These are phyloP conservation scores for Sebastes hopkinsi DNA, from an alignment of 2,797 vertebrate genomes.

Conservation along the genomic window DNA sequence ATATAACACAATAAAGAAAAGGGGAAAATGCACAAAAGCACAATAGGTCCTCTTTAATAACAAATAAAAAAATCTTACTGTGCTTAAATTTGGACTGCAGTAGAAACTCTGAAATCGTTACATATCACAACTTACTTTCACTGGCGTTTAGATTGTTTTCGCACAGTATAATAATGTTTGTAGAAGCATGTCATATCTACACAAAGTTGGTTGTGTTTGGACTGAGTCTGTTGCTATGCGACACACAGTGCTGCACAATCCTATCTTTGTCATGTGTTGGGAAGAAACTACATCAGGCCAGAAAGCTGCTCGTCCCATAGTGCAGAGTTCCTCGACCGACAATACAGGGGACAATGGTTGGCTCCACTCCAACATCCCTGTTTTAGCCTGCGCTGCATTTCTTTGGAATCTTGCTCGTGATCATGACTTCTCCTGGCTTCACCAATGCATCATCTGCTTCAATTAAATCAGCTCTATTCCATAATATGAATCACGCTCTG, in stretches of 20 bases:
- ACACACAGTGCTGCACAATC: constrained; percentile 35
- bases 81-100: neutral
- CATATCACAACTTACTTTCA: neutral
- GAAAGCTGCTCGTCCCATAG: constrained; percentile 29
- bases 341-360: constrained; percentile 36
- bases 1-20: too few species aligned
- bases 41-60: neutral
- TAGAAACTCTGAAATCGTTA: neutral
- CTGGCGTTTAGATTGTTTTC: neutral
- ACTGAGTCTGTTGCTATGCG: constrained; percentile 3
- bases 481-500: neutral
- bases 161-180: neutral
- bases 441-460: neutral
- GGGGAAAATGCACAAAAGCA: too few species aligned
- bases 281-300: constrained; percentile 40
- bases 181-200: neutral
- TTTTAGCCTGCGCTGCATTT: neutral
- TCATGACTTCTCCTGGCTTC: neutral
- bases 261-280: constrained; percentile 52
- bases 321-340: constrained; percentile 2
- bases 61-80: neutral
- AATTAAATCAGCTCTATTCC: neutral
- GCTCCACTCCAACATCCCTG: neutral
- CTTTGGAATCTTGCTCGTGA: neutral
- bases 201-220: neutral